A percentile compares a stretch with the other conserved stretches of the same genome.
Evolutionary conservation across 2,113 vertebrate genomes (phyloP).

Genomic region (Rhadina sibilatrix): DNA sequence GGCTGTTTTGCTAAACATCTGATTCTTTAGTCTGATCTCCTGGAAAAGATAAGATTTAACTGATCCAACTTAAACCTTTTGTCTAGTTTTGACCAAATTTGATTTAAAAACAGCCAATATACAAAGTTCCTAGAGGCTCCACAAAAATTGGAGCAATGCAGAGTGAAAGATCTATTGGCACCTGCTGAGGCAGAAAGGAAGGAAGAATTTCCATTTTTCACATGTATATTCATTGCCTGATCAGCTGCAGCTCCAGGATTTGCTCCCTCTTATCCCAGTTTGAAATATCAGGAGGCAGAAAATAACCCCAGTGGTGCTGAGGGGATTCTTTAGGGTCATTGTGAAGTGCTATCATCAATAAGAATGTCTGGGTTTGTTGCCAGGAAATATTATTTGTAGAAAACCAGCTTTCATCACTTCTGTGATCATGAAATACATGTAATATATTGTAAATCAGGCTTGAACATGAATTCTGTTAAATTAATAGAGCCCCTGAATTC

Average conservation of each 20-base stretch:
- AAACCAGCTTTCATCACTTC: neutral
- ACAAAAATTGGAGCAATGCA: neutral
- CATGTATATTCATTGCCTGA: neutral
- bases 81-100: neutral
- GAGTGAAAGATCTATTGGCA: neutral
- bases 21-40: neutral
- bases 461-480: neutral
- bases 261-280: neutral
- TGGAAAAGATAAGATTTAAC: neutral
- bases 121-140: neutral
- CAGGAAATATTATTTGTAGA: neutral
- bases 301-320: neutral
- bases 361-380: neutral
- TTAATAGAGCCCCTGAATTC: neutral
- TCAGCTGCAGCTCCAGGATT: neutral
- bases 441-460: neutral
- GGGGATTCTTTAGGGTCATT: neutral
- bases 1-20: neutral
- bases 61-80: neutral
- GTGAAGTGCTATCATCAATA: neutral
- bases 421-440: neutral
- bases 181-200: neutral
- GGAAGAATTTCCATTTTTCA: neutral
- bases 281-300: neutral
- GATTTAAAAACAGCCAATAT: neutral